Conservation (phyloP, 2,797 vertebrate genomes). For the Squalus acanthias region DNA sequence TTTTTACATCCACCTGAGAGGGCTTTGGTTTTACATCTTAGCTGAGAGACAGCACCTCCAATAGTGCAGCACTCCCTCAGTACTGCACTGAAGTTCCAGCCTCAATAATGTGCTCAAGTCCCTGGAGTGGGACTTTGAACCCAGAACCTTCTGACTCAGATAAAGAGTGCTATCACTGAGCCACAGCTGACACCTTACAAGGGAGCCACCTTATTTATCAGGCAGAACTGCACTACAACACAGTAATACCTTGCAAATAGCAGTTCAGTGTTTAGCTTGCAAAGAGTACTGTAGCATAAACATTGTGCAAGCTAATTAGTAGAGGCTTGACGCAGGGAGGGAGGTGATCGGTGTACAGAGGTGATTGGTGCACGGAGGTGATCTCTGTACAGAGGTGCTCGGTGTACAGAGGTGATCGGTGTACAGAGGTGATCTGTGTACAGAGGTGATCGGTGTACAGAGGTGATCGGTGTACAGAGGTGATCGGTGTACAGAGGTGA, state of each 20-base stretch:
- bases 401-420: too few relatives aligned
- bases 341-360: background rate
- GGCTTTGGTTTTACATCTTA: background rate
- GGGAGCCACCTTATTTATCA: background rate
- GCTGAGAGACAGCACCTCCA: background rate
- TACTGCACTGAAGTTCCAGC: background rate
- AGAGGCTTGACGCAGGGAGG: background rate
- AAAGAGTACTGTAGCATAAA: background rate
- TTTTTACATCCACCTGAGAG: background rate
- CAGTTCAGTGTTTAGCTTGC: constrained; percentile 5
- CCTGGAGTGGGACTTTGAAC: background rate
- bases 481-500: too few relatives aligned
- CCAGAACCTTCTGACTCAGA: background rate
- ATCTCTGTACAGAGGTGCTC: too few relatives aligned
- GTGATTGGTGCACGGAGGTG: too few relatives aligned
- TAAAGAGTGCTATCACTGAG: too few relatives aligned
- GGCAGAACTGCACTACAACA: background rate
- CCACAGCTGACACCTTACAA: background rate
- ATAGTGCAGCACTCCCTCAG: background rate
- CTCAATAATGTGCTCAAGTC: background rate
- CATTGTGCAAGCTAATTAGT: background rate
- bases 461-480: too few relatives aligned
- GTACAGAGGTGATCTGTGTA: too few relatives aligned
- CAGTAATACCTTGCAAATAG: background rate
- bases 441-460: too few relatives aligned